Base-by-base conservation (phyloP, 1,140 invertebrate species). In the Drosophila nebulosa region DNA sequence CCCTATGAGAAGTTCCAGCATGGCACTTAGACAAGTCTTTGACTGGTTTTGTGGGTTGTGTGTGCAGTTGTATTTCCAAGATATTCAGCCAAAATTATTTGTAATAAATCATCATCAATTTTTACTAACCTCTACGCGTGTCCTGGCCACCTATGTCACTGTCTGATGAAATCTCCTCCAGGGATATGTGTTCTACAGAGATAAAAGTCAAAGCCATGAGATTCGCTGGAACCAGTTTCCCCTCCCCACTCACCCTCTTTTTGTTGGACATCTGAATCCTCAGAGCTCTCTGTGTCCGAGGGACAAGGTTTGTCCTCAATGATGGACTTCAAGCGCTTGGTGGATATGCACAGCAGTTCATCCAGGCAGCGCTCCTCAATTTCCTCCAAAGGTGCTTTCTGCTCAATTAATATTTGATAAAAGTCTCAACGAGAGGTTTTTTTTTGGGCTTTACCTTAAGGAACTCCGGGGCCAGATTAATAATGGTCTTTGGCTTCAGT, bases 301-400 rank as follows among this genome's bases (percentile, higher is more conserved):
- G 93, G 93, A 24, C 93, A 93, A 2, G 92, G 91, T 1, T 92
- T 93, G 1, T 92, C 92, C 53, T 93, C 93, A 12, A 94, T 90
- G 2, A 94, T 93, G 0, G 93, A 92, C 58, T 91, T 91, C 0
- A 94, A 89, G 0, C 93, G 91, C 64, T 93, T 94, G 0, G 93
- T 94, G n/a, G 93, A 94, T 68, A 94, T 92, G 2, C 93, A 93
- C 14, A 94, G 76, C 1, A 94, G 92, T 91, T 95, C 94, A 74
- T 95, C 94, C 1, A 94, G 89, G 39, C 94, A 93, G 3, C 94
- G 90, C 56, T 94, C 94, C 83, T 95, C 93, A 10, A 95, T 91
- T 88, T 94, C 93, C 72, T 93, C 93, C 64, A 93, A 89, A 39
- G 92, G 92, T 32, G 93, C 79, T 70, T 91, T 84, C 92, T 93